A percentile compares a stretch with the other conserved stretches of the same genome.
These are phyloP conservation scores for Sebastes trivittatus DNA, from an alignment of 2,797 vertebrate species.

Conservation along the genomic window DNA sequence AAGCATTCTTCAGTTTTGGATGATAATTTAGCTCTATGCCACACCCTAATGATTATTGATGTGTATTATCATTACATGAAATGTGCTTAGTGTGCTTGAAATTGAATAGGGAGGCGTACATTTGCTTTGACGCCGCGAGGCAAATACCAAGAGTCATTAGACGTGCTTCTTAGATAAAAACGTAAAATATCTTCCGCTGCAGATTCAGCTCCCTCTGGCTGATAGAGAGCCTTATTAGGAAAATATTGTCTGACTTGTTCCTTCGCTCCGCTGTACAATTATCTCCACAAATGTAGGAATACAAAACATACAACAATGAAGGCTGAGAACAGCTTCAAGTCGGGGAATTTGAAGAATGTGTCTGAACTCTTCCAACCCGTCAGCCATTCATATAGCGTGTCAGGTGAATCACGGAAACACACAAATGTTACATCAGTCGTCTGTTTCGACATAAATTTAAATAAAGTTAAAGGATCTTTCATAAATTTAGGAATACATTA, in stretches of 20 bases:
- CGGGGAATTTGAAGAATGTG: neutral
- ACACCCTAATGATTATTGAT: slow-evolving; percentile 69
- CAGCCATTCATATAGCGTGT: slow-evolving; percentile 1
- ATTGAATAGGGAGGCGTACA: slow-evolving; percentile 64
- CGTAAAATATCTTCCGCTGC: slow-evolving; percentile 50
- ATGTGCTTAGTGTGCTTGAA: slow-evolving; percentile 72
- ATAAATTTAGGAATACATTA: neutral
- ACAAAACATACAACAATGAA: slow-evolving; percentile 37
- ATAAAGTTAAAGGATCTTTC: neutral
- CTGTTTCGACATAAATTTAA: neutral
- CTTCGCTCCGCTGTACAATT: slow-evolving; percentile 54
- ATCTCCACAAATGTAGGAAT: slow-evolving; percentile 33
- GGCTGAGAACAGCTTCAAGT: slow-evolving; percentile 20
- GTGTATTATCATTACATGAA: slow-evolving; percentile 68
- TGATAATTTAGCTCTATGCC: slow-evolving; percentile 45
- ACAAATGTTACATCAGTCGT: neutral
- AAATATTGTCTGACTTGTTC: slow-evolving; percentile 66
- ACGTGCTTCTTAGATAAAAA: slow-evolving; percentile 67
- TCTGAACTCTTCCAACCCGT: neutral
- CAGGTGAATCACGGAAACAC: neutral
- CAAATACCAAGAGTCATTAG: slow-evolving; percentile 71
- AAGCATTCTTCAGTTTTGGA: slow-evolving; percentile 30
- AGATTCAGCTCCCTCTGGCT: slow-evolving; percentile 68
- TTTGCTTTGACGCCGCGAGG: slow-evolving; percentile 61
- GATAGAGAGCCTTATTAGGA: slow-evolving; percentile 66